Conservation (phyloP, 2,113 vertebrate genomes). For the Epinephelus cyanopodus region DNA sequence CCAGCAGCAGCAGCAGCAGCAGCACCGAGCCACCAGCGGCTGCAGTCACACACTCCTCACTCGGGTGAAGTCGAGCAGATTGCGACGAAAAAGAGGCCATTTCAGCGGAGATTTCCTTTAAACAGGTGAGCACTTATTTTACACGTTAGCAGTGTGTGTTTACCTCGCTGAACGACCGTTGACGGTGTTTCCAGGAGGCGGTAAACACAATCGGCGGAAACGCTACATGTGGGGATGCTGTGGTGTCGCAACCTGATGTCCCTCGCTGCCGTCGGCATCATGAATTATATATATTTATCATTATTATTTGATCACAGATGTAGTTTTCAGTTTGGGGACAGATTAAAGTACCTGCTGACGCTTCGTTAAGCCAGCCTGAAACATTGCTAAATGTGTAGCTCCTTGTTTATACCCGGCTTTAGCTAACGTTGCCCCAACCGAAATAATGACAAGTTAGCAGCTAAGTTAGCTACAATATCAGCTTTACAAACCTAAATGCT, state of each 20-base stretch:
- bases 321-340: background rate
- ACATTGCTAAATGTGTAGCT: background rate
- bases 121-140: constrained; percentile 26
- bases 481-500: fast-evolving
- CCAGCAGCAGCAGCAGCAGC: constrained; percentile 16
- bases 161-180: background rate
- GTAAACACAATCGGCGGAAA: too few relatives aligned
- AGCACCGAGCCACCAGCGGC: constrained; percentile 32
- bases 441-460: background rate
- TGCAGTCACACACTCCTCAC: constrained; percentile 27
- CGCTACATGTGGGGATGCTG: constrained; percentile 45
- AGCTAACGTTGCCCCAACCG: too few relatives aligned
- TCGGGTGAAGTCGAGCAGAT: background rate
- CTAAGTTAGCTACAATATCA: constrained; percentile 10
- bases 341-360: background rate
- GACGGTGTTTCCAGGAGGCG: background rate
- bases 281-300: background rate
- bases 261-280: background rate
- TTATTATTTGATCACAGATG: background rate
- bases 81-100: background rate
- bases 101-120: background rate
- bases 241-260: constrained; percentile 13
- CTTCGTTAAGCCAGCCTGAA: background rate
- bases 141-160: background rate
- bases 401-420: background rate